Evolutionary conservation across 2,888 invertebrate species (phyloP), one percentile per base, ranked within the genome.

Genomic region (Trichopria drosophilae): DNA sequence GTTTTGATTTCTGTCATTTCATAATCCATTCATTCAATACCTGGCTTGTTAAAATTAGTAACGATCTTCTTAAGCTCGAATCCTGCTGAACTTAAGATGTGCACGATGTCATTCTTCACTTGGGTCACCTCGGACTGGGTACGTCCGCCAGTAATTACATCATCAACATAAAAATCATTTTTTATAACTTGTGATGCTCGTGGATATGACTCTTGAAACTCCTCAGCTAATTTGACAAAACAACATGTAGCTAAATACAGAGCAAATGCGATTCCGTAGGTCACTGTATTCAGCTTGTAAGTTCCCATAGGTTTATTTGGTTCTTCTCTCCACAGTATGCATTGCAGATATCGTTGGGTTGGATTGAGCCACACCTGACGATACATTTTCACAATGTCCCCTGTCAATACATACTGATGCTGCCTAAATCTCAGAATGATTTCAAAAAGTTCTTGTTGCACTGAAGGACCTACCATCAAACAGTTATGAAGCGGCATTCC

Each of bases 301-400:
- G n/a, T n/a, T n/a, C n/a, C n/a, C n/a, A n/a, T n/a, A 50, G 6
- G 15, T 12, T 24, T 35, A 16, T 34, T 15, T 18, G 23, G 7
- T 2, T 32, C 29, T 12, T 6, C 31, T 12, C 48, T 31, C 52
- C 32, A 41, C n/a, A 26, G 22, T 9, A 52, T 34, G 20, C 36
- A 40, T 29, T 52, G 52, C 34, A 13, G n/a, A n/a, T n/a, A n/a
- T n/a, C n/a, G n/a, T n/a, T n/a, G n/a, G n/a, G 35, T 4, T 15
- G 13, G 13, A 10, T 37, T 15, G 3, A 65, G 39, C 9, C 32
- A 3, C 5, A 68, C 54, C 43, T 64, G 62, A 1, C 57, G 53
- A 42, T 62, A 69, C 58, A 67, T 67, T 47, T 63, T 51, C 7
- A 42, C 42, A 1, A 70, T 54, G 32, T 69, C 68, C 1, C 57